Conservation (phyloP, 2,888 invertebrate genomes). For the Lepeophtheirus nordmannii region DNA sequence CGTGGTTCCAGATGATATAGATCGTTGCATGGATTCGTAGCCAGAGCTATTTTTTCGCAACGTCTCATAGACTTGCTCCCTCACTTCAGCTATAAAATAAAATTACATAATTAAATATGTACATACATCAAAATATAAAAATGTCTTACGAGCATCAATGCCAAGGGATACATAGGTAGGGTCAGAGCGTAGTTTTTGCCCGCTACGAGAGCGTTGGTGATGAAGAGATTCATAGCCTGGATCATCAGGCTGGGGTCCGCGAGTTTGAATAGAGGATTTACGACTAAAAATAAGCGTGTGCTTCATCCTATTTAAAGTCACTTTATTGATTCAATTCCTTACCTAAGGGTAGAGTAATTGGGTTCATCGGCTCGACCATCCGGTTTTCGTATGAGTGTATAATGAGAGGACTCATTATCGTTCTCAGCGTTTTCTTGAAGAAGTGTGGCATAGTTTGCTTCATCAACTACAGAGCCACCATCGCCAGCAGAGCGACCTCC, state of each 20-base stretch:
- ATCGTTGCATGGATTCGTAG: constrained; percentile 20
- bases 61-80: constrained; percentile 16
- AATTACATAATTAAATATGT: not conserved
- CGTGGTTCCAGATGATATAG: constrained; percentile 1
- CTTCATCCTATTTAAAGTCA: not conserved
- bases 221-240: constrained; percentile 28
- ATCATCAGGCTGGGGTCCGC: constrained; percentile 25
- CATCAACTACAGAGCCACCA: constrained; percentile 18
- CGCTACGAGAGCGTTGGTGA: constrained; percentile 4
- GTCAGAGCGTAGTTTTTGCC: not conserved
- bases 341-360: constrained; percentile 6
- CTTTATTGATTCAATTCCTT: constrained; percentile 1
- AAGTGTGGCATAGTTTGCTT: constrained; percentile 12
- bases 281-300: not conserved
- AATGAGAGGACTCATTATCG: constrained; percentile 8
- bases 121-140: not conserved
- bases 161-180: not conserved
- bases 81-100: constrained; percentile 12
- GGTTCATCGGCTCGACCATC: constrained; percentile 20
- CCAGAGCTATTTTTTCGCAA: constrained; percentile 10
- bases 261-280: constrained; percentile 15
- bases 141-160: constrained; percentile 17
- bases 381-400: constrained; percentile 11
- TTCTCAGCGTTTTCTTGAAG: not conserved
- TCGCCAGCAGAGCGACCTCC: constrained; percentile 16